A percentile compares a stretch with the other conserved stretches of the same genome.
Evolutionary conservation across 2,888 invertebrate species (phyloP).

Genomic region (Campoplex nolae): DNA sequence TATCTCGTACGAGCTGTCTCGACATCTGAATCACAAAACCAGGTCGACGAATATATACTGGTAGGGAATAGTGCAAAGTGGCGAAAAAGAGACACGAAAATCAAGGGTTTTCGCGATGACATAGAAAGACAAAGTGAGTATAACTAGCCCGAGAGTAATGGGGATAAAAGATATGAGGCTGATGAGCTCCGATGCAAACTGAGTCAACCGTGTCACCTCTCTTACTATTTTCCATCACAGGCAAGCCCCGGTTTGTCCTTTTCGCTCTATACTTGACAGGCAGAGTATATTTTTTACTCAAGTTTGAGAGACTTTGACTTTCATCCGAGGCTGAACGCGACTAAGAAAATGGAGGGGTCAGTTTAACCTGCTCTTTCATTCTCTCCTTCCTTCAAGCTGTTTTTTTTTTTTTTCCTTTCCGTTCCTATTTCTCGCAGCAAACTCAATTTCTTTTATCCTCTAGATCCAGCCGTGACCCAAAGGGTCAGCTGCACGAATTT

Average conservation of each 20-base stretch:
- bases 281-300: slow-evolving; percentile 7
- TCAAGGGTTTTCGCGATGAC: slow-evolving; percentile 25
- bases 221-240: not conserved
- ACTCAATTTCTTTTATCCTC: slow-evolving; percentile 68
- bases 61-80: not conserved
- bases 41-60: not conserved
- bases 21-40: slow-evolving; percentile 8
- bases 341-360: slow-evolving; percentile 37
- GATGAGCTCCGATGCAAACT: slow-evolving; percentile 44
- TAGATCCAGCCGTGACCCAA: slow-evolving; percentile 35
- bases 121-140: slow-evolving; percentile 27
- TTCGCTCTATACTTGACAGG: slow-evolving; percentile 16
- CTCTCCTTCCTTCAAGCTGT: slow-evolving; percentile 1
- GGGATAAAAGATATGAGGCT: slow-evolving; percentile 2
- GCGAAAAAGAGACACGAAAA: slow-evolving; percentile 8
- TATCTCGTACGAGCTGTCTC: slow-evolving; percentile 10
- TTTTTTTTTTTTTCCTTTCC: slow-evolving; percentile 25
- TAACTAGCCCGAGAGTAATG: not conserved
- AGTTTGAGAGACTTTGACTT: slow-evolving; percentile 37
- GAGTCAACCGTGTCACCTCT: slow-evolving; percentile 1
- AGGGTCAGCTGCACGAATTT: slow-evolving; percentile 47
- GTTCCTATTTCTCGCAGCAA: slow-evolving; percentile 48
- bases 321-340: slow-evolving; percentile 31
- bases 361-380: slow-evolving; percentile 2
- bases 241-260: slow-evolving; percentile 4